Evolutionary conservation across 2,888 invertebrate genomes (phyloP).

Genomic region (Cactoblastis cactorum): DNA sequence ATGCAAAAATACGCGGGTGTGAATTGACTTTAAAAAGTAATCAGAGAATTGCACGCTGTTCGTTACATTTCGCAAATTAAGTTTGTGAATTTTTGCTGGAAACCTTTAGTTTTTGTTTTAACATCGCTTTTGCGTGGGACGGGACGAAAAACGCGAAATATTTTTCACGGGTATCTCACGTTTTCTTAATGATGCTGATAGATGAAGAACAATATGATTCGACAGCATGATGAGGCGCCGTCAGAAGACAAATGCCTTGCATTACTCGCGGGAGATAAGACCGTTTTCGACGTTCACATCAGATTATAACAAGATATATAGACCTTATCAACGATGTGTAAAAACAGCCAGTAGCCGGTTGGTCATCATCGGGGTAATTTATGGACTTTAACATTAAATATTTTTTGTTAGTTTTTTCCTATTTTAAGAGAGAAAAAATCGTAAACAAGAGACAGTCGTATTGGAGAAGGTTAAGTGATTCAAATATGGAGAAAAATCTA

Average conservation of each 20-base stretch:
- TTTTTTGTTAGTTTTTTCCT: not conserved
- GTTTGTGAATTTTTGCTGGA: constrained; percentile 10
- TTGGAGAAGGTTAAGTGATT: too few relatives aligned
- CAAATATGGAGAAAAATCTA: too few relatives aligned
- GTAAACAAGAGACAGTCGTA: too few relatives aligned
- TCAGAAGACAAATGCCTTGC: constrained; percentile 56
- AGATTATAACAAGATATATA: constrained; percentile 55
- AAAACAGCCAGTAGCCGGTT: constrained; percentile 5
- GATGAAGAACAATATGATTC: constrained; percentile 52
- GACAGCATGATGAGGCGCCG: constrained; percentile 48
- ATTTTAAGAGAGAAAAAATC: too few relatives aligned
- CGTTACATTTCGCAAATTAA: constrained; percentile 14
- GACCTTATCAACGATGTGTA: constrained; percentile 25
- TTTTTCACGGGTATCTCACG: constrained; percentile 23
- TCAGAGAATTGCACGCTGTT: constrained; percentile 7
- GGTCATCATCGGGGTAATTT: constrained; percentile 5
- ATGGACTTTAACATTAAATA: not conserved
- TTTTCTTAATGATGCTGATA: constrained; percentile 50
- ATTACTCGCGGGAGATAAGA: constrained; percentile 61
- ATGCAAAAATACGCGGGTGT: not conserved
- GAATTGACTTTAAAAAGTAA: constrained; percentile 13
- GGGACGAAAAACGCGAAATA: constrained; percentile 17
- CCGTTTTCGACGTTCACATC: constrained; percentile 57
- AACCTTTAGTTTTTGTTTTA: constrained; percentile 12
- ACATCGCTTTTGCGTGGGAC: not conserved